Percentiles rank a stretch among this genome's conserved stretches.
phyloP scores from a whole-genome alignment of 1,140 invertebrate species.

The Steinernema khuongi region DNA sequence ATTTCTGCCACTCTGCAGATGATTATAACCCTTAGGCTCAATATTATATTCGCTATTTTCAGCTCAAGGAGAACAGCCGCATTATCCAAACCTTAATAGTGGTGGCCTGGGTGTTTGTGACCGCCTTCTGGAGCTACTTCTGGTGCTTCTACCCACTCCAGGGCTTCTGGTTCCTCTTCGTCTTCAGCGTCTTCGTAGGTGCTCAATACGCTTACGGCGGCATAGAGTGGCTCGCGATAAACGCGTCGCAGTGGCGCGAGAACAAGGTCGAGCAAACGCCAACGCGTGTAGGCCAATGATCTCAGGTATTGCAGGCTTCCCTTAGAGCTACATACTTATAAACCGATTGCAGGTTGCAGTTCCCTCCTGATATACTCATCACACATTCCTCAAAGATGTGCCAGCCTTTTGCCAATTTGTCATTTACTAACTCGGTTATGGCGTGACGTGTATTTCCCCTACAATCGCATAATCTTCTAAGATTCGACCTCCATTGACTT shows the following conservation, averaged over 20 bases:
- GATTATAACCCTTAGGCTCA: too few species aligned
- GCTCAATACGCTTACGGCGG: not conserved
- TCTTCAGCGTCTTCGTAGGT: not conserved
- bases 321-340: too few species aligned
- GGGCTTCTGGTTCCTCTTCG: not conserved
- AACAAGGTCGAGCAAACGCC: constrained; percentile 3
- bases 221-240: not conserved
- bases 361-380: not conserved
- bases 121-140: too few species aligned
- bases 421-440: not conserved
- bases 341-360: too few species aligned
- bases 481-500: too few species aligned
- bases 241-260: not conserved
- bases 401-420: not conserved
- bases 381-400: not conserved
- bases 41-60: not conserved
- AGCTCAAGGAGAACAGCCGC: not conserved
- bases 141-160: too few species aligned
- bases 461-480: not conserved
- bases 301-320: too few species aligned
- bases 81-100: not conserved
- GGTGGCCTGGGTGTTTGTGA: not conserved
- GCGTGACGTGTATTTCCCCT: not conserved
- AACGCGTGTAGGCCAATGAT: not conserved
- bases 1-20: too few species aligned